Conservation (phyloP, 1,140 invertebrate genomes). For the Temnothorax nylanderi region DNA sequence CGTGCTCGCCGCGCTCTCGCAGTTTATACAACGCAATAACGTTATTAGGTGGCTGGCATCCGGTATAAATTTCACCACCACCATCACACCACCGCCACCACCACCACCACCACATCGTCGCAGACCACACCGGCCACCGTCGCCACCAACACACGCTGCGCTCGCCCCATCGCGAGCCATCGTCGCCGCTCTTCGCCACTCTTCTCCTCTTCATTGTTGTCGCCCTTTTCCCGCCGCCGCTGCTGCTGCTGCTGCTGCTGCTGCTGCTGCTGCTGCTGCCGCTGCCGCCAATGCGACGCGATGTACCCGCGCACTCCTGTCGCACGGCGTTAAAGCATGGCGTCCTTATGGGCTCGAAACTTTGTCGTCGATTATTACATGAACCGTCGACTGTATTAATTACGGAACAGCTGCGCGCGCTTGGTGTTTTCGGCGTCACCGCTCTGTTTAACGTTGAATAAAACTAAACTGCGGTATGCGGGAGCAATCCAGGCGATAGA, state of each 20-base stretch:
- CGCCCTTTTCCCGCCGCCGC: constrained; percentile 42
- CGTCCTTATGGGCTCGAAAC: constrained; percentile 61
- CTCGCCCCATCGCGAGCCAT: background rate
- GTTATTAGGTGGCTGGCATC: constrained; percentile 83
- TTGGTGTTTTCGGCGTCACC: constrained; percentile 13
- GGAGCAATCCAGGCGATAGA: constrained; percentile 24
- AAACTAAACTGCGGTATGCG: constrained; percentile 32
- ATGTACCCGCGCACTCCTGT: constrained; percentile 50
- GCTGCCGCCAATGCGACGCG: constrained; percentile 34
- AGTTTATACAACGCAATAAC: constrained; percentile 84
- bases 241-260: background rate
- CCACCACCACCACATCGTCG: constrained; percentile 24
- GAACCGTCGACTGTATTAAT: constrained; percentile 61
- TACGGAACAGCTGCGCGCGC: constrained; percentile 51
- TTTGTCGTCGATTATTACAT: constrained; percentile 60
- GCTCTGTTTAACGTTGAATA: constrained; percentile 47
- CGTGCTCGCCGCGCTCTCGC: constrained; percentile 66
- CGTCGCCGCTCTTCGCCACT: constrained; percentile 48
- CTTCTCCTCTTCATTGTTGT: constrained; percentile 59
- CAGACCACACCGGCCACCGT: constrained; percentile 42
- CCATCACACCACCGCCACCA: constrained; percentile 33
- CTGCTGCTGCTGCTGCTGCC: background rate
- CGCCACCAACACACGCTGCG: constrained; percentile 24
- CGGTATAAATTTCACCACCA: constrained; percentile 82
- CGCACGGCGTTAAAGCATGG: constrained; percentile 54